These are phyloP conservation scores for Spongilla lacustris DNA, from an alignment of 37 sponge, comb jelly and placozoan species.

Conservation along the genomic window DNA sequence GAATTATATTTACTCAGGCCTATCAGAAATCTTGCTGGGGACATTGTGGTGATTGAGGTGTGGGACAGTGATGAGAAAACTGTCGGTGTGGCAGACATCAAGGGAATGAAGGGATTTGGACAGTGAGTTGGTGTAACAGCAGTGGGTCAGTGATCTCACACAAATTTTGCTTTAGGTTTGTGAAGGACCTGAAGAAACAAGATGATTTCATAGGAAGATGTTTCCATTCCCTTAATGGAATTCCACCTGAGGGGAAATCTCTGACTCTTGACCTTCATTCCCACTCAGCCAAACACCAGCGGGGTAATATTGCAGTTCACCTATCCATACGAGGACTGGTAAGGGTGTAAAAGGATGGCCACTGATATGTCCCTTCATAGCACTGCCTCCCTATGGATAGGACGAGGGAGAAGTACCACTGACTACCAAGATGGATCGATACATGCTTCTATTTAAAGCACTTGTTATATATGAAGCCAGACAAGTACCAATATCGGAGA, in stretches of 20 bases:
- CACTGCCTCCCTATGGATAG: not conserved
- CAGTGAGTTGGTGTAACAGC: constrained; percentile 30
- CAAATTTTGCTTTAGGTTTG: not conserved
- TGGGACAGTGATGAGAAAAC: constrained; percentile 60
- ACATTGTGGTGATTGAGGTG: constrained; percentile 44
- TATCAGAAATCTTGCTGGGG: constrained; percentile 17
- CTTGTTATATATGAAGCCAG: not conserved
- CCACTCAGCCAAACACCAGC: constrained; percentile 43
- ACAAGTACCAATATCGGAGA: not conserved
- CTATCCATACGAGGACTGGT: constrained; percentile 10
- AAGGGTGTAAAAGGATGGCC: not conserved
- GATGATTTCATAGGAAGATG: constrained; percentile 70
- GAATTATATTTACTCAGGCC: too few relatives aligned
- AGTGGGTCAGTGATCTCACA: too few relatives aligned
- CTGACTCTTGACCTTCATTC: constrained; percentile 39
- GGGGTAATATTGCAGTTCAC: constrained; percentile 22
- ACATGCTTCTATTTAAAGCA: constrained; percentile 2
- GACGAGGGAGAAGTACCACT: not conserved
- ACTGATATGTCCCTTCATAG: too few relatives aligned
- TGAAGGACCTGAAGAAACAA: not conserved
- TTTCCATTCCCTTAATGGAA: constrained; percentile 33
- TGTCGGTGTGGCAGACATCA: not conserved
- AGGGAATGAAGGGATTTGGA: constrained; percentile 48
- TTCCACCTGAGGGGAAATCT: constrained; percentile 18
- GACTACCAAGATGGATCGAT: not conserved